Percentiles rank a stretch among this genome's conserved stretches.
phyloP scores from a whole-genome alignment of 2,113 vertebrate species.

The Pogonocichla stellata region DNA sequence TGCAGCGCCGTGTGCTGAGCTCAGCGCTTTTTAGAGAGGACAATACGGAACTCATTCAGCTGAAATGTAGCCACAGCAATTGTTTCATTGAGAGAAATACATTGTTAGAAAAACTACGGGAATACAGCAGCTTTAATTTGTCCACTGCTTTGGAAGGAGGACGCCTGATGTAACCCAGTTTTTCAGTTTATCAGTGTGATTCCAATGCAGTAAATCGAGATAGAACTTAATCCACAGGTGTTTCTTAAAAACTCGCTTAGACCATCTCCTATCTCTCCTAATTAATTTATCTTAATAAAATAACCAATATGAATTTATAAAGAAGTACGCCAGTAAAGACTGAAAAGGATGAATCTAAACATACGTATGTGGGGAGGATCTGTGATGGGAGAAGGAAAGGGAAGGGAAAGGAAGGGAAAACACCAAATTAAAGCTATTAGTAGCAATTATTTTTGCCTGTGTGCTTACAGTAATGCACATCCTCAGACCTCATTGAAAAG shows the following conservation, averaged over 20 bases:
- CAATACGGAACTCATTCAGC: neutral
- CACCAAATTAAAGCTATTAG: neutral
- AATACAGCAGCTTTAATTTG: neutral
- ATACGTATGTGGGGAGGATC: accelerated
- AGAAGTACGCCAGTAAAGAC: neutral
- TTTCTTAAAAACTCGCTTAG: neutral
- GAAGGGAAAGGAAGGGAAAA: neutral
- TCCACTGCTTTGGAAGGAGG: neutral
- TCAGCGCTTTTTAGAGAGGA: neutral
- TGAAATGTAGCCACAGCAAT: neutral
- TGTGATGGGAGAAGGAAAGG: neutral
- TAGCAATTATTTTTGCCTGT: neutral
- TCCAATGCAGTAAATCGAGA: neutral
- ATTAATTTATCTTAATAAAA: neutral
- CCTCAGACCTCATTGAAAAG: neutral
- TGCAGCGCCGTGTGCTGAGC: neutral
- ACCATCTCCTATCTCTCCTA: neutral
- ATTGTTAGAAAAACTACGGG: neutral
- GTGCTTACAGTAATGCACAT: neutral
- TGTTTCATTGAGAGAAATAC: constrained; percentile 22
- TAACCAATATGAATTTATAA: neutral
- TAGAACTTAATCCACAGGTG: neutral
- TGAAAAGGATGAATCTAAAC: neutral
- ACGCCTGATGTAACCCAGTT: neutral
- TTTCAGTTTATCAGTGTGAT: neutral